Conservation (phyloP, 1,140 invertebrate species). For the Phenacoccus solenopsis region DNA sequence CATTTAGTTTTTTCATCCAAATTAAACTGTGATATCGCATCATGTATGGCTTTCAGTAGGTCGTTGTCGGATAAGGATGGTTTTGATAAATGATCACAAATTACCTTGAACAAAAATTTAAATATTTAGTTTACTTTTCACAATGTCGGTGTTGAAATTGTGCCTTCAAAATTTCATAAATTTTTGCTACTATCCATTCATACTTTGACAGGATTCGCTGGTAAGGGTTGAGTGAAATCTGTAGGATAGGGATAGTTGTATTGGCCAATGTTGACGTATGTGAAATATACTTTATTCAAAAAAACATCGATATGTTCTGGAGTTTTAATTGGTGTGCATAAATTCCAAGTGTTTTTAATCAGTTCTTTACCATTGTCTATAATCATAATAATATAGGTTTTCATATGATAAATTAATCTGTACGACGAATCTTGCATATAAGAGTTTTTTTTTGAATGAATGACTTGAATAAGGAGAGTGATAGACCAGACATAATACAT, state of each 20-base stretch:
- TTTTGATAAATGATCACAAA: not conserved
- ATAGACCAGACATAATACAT: no score
- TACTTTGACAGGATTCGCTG: slow-evolving; percentile 59
- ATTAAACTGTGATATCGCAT: not conserved
- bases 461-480: no score
- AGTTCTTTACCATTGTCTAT: slow-evolving; percentile 50
- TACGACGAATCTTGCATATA: not conserved
- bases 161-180: no score
- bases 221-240: slow-evolving; percentile 66
- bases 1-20: not conserved
- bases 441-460: no score
- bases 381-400: not conserved
- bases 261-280: slow-evolving; percentile 74
- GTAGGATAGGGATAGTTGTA: slow-evolving; percentile 82
- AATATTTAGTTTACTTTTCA: no score
- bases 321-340: slow-evolving; percentile 54
- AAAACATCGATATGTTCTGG: slow-evolving; percentile 43
- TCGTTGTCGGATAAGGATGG: not conserved
- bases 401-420: not conserved
- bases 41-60: not conserved
- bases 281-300: slow-evolving; percentile 47
- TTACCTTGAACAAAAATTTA: not conserved
- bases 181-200: not conserved
- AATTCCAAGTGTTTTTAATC: slow-evolving; percentile 55
- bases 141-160: no score